Percentiles rank a stretch among this genome's conserved stretches.
Evolutionary conservation across 2,888 invertebrate genomes (phyloP).

Genomic region (Branchipolynoe longqiensis): DNA sequence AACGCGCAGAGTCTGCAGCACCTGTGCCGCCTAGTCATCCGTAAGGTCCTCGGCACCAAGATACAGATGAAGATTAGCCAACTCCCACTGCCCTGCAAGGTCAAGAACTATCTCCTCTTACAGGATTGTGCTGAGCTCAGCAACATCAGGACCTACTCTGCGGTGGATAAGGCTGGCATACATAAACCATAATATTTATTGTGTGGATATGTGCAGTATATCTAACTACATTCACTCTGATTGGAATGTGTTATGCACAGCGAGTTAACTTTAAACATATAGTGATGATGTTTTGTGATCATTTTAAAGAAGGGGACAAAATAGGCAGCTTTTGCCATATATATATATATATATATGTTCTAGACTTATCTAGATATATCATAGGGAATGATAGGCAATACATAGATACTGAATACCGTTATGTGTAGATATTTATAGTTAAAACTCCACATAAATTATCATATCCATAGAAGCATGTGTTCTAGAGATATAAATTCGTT

Average conservation of each 20-base stretch:
- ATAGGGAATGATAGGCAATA: too few relatives aligned
- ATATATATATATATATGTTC: neutral
- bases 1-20: constrained; percentile 61
- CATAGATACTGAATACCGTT: too few relatives aligned
- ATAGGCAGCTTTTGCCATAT: neutral
- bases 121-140: constrained; percentile 56
- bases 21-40: constrained; percentile 60
- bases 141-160: neutral
- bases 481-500: too few relatives aligned
- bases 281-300: neutral
- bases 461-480: too few relatives aligned
- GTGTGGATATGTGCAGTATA: neutral
- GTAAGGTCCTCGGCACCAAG: constrained; percentile 61
- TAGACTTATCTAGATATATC: too few relatives aligned
- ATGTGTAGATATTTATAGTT: too few relatives aligned
- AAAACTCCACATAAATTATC: too few relatives aligned
- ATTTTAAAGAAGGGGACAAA: too few relatives aligned
- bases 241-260: neutral
- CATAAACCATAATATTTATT: neutral
- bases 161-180: neutral
- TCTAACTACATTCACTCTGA: constrained; percentile 2
- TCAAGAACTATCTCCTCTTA: constrained; percentile 62
- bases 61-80: constrained; percentile 61
- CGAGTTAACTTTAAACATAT: neutral
- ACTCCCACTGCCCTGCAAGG: constrained; percentile 63